These are phyloP conservation scores for Neoitamus cyanurus DNA, from an alignment of 2,888 invertebrate genomes.

Conservation along the genomic window DNA sequence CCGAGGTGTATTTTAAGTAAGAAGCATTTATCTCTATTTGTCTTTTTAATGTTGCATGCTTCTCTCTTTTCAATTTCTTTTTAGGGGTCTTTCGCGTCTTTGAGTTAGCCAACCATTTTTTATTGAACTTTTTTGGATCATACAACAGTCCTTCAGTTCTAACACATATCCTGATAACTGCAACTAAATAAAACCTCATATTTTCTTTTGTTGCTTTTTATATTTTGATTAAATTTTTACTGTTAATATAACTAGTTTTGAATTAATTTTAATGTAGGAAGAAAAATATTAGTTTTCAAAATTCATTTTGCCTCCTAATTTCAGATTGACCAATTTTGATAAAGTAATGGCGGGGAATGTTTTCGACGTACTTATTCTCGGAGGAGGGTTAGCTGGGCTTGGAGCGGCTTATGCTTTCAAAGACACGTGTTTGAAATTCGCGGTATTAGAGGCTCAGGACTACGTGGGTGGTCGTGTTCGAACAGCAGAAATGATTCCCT, in stretches of 20 bases:
- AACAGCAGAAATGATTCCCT: conserved; percentile 54
- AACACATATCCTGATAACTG: not conserved
- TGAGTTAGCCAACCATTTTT: conserved; percentile 16
- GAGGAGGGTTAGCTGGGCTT: conserved; percentile 56
- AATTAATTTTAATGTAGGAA: not conserved
- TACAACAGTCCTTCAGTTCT: not conserved
- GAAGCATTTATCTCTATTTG: conserved; percentile 5
- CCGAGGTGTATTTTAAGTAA: conserved; percentile 58
- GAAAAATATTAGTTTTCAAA: not conserved
- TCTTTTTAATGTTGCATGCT: conserved; percentile 13
- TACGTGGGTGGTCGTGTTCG: conserved; percentile 72
- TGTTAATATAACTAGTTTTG: not conserved
- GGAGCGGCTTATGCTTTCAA: conserved; percentile 54
- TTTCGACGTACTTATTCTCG: conserved; percentile 54
- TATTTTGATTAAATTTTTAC: not conserved
- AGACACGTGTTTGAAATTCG: conserved; percentile 58
- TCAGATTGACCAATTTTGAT: not conserved
- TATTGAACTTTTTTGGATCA: conserved; percentile 18
- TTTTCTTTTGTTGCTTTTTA: not conserved
- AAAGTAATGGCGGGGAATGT: not conserved
- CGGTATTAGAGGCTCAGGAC: conserved; percentile 70
- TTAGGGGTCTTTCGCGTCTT: conserved; percentile 35
- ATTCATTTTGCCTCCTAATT: not conserved
- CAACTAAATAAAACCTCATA: not conserved
- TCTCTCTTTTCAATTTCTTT: conserved; percentile 34